Conservation (phyloP, 2,797 vertebrate species). For the Peromyscus nudipes region DNA sequence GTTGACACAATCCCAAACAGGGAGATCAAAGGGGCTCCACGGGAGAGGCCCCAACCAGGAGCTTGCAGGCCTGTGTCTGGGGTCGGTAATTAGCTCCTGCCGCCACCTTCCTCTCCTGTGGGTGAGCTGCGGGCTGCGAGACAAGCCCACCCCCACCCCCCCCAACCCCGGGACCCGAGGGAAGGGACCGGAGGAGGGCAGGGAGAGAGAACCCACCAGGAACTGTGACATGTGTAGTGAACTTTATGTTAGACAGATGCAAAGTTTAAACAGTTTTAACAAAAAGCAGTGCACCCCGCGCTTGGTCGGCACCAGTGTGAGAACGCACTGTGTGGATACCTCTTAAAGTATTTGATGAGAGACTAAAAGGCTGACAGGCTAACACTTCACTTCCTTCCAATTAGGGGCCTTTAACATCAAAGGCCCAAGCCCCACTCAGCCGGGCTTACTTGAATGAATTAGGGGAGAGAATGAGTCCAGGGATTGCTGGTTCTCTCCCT, state of each 20-base stretch:
- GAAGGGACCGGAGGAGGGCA: not conserved
- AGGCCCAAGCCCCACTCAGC: constrained; percentile 93
- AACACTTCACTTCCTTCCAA: constrained; percentile 99
- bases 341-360: constrained; percentile 95
- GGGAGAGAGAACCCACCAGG: constrained; percentile 67
- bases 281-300: constrained; percentile 91
- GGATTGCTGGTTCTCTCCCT: constrained; percentile 90
- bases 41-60: constrained; percentile 77
- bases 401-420: constrained; percentile 98
- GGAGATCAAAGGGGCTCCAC: constrained; percentile 79
- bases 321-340: constrained; percentile 93
- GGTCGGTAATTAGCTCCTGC: constrained; percentile 79
- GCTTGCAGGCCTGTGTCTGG: constrained; percentile 74
- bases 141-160: not conserved
- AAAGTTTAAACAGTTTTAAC: constrained; percentile 92
- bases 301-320: constrained; percentile 92
- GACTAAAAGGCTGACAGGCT: constrained; percentile 96
- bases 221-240: constrained; percentile 80
- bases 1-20: constrained; percentile 81
- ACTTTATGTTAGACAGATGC: constrained; percentile 85
- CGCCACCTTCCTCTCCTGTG: constrained; percentile 74
- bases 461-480: constrained; percentile 92
- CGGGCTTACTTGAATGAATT: constrained; percentile 93
- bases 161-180: not conserved
- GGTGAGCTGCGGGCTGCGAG: constrained; percentile 24